Base-by-base conservation (phyloP, 2,888 invertebrate genomes). In the Eupithecia subumbrata region DNA sequence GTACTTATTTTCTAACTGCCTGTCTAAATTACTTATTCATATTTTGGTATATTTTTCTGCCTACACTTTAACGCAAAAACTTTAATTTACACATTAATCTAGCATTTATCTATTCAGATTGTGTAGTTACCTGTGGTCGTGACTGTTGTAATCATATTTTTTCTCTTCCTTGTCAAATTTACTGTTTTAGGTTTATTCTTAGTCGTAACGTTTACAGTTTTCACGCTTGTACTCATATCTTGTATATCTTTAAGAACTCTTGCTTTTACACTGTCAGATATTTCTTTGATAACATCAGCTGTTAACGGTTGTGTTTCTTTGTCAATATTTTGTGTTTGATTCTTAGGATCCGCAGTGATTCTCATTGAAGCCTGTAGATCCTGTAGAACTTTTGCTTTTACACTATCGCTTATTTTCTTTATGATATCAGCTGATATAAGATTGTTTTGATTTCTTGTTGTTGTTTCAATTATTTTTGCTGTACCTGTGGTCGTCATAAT, bases 331-430 rank as follows among this genome's bases (percentile, higher is more conserved):
- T 67, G 66, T 40, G n/a, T 40, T 22, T 18, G 30, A 34, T 9
- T 64, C 64, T 45, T 68, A 8, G 22, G 8, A 25, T 5, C 16
- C 25, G 74, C 68, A 30, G 69, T 74, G n/a, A 77, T 75, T 64
- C 68, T 80, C 71, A 79, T 76, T 30, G 85, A 83, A 52, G 84
- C 84, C 37, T 80, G 83, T 60, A 92, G 84, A 80, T 92, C 91
- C 70, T 85, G 87, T 56, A 93, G 81, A 11, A 93, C 85, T 56
- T 90, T 85, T 18, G 82, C 84, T 80, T 91, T 93, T 0, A 93
- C 87, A 73, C 83, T 89, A 74, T 91, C 87, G 56, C 90, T 90
- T 71, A 93, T 90, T 79, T 89, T 85, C 77, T 86, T 87, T 14
- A 92, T 86, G 11, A 90, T 72, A 72, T 85, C 82, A 56, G 74